Evolutionary conservation across 2,888 invertebrate species (phyloP), one percentile per base, ranked within the genome.

Genomic region (Phyllotreta cruciferae): DNA sequence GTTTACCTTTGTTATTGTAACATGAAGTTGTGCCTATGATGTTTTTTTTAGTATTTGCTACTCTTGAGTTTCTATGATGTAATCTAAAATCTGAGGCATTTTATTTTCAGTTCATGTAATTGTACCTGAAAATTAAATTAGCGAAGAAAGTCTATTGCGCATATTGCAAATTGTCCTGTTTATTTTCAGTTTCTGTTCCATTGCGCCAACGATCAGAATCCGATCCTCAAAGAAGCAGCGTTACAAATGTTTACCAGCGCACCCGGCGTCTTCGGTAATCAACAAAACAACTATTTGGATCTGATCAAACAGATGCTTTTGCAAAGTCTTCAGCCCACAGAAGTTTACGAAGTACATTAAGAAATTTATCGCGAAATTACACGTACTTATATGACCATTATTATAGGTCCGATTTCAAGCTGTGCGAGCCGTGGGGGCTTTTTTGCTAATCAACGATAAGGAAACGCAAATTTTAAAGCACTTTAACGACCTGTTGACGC

Each of bases 231-330:
- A 82, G 97, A 98, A 81, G 91, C 94, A 71, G 96, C 97, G 42
- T 88, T 99, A 60, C 89, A 94, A 71, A 94, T 99, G 85, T 96
- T 99, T 77, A 92, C 95, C 70, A 89, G 94, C 73, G 96, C 98
- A 38, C 98, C 99, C 24, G 94, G 96, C 39, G 92, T 98, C 57
- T 99, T 99, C 85, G 99, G 98, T 41, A 95, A 94, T 80, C 93
- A 95, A 77, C 96, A 98, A 80, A 86, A 88, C 67, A 91, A 94
- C 78, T 96, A 97, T 81, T 81, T 98, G 70, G 92, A 93, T 74
- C 86, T 96, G 38, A 98, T 99, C 74, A 97, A 97, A 79, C 93
- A 95, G 81, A 97, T 98, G 97, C 81, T 98, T 73, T 86, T 90
- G 66, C 91, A 93, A 74, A 91, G 93, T 63, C 83, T 90, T 69